A percentile compares a stretch with the other conserved stretches of the same genome.
Conservation (phyloP, 2,888 invertebrate species). For the Torymus aiolomorphi region DNA sequence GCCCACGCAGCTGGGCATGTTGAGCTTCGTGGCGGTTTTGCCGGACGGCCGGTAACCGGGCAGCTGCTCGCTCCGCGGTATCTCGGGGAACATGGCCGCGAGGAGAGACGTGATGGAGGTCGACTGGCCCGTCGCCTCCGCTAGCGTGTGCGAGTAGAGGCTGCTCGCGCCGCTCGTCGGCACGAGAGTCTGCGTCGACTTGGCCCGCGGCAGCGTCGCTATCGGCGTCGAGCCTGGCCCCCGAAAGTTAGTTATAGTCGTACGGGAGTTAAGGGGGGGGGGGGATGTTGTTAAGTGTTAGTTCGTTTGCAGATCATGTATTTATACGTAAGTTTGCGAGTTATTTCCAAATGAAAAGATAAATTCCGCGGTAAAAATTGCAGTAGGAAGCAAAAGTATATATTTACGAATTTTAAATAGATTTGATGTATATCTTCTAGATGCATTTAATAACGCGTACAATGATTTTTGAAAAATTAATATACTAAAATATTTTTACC, state of each 20-base stretch:
- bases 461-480: background rate
- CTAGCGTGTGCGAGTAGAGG: conserved; percentile 55
- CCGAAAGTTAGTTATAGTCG: background rate
- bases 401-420: too few relatives aligned
- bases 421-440: too few relatives aligned
- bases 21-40: conserved; percentile 63
- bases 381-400: background rate
- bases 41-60: conserved; percentile 69
- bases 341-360: too few relatives aligned
- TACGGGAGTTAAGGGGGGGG: background rate
- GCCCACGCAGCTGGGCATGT: conserved; percentile 66
- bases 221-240: conserved; percentile 67
- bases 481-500: too few relatives aligned
- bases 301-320: too few relatives aligned
- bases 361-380: too few relatives aligned
- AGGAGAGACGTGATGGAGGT: conserved; percentile 71
- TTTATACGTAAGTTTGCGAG: too few relatives aligned
- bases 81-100: conserved; percentile 73
- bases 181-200: conserved; percentile 73
- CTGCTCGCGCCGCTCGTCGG: conserved; percentile 57
- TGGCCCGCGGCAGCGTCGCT: conserved; percentile 72
- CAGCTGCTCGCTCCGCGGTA: conserved; percentile 67
- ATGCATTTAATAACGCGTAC: too few relatives aligned
- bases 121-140: conserved; percentile 62
- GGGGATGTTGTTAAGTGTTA: background rate